phyloP scores from a whole-genome alignment of 2,888 invertebrate species.

The Hedychridium roseum region DNA sequence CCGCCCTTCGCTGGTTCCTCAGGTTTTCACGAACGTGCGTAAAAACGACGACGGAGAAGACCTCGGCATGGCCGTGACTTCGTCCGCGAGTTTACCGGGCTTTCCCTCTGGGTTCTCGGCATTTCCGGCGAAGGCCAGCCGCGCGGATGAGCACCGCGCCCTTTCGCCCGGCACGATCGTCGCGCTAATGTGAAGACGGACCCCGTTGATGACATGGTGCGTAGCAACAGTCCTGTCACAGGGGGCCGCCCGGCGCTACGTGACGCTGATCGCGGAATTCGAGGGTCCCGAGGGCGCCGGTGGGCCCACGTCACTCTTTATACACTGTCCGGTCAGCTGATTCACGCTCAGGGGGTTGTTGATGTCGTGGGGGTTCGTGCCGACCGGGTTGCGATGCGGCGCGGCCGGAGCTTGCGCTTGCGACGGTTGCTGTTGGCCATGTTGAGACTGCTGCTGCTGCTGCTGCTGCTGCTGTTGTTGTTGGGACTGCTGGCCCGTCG shows the following conservation, averaged over 20 bases:
- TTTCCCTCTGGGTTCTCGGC: too few relatives aligned
- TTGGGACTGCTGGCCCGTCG: conserved; percentile 23
- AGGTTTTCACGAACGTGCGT: too few relatives aligned
- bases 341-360: conserved; percentile 93
- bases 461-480: conserved; percentile 48
- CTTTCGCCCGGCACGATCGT: conserved; percentile 43
- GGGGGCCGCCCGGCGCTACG: conserved; percentile 64
- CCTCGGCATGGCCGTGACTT: too few relatives aligned
- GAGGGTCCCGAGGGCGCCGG: conserved; percentile 55
- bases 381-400: conserved; percentile 80
- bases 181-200: conserved; percentile 55
- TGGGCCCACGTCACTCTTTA: conserved; percentile 61
- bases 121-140: too few relatives aligned
- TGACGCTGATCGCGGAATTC: conserved; percentile 64
- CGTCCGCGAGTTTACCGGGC: too few relatives aligned
- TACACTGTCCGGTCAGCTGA: conserved; percentile 81
- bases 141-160: too few relatives aligned
- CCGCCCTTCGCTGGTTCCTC: too few relatives aligned
- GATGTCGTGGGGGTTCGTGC: conserved; percentile 89
- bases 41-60: too few relatives aligned
- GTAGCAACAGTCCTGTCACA: conserved; percentile 59
- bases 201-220: conserved; percentile 56
- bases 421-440: conserved; percentile 56
- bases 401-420: too few relatives aligned
- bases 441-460: conserved; percentile 41